phyloP scores from a whole-genome alignment of 2,113 vertebrate genomes.

The western clawed frog (Xenopus tropicalis) region UCB_Xtro_10.0 CM004452.2:44095001-44095500 shows the following conservation, averaged over 20 bases:
- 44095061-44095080: background rate
- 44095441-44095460: background rate
- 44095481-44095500: background rate
- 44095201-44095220: background rate
- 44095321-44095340: conserved; percentile 23
- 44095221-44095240: conserved; percentile 2
- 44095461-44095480: background rate
- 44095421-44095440: background rate
- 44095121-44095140: conserved; percentile 3
- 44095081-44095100: background rate
- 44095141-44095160: conserved; percentile 28
- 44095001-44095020: too few relatives aligned
- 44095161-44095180: conserved; percentile 14
- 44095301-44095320: conserved; percentile 9
- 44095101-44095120: background rate
- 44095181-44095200: conserved; percentile 18
- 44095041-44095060: background rate
- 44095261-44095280: background rate
- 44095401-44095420: background rate
- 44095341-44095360: background rate
- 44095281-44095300: conserved; percentile 8
- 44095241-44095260: background rate
- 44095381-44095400: background rate
- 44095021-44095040: background rate
- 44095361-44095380: background rate